Evolutionary conservation across 2,113 vertebrate genomes (phyloP).

Genomic region (Apodemus sylvaticus): DNA sequence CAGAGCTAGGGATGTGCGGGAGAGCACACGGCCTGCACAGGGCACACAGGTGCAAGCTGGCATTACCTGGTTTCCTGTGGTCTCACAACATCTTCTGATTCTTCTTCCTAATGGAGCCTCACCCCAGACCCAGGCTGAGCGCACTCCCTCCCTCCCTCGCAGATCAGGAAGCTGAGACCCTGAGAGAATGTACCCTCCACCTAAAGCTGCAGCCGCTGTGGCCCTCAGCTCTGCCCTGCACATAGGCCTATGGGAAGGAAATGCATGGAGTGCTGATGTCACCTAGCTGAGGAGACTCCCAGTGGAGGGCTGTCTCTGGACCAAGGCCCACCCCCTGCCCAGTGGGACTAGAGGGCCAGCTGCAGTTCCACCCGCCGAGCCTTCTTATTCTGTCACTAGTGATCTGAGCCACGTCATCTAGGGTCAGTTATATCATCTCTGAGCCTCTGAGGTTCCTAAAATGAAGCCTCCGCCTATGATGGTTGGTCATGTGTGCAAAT

Average conservation of each 20-base stretch:
- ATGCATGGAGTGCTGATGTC: not conserved
- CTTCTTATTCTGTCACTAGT: not conserved
- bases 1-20: not conserved
- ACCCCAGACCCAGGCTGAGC: not conserved
- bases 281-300: not conserved
- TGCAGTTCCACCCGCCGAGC: fast-evolving
- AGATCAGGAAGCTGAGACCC: not conserved
- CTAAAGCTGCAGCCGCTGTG: not conserved
- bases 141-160: not conserved
- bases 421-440: not conserved
- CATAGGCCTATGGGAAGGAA: not conserved
- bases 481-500: not conserved
- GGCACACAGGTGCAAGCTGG: not conserved
- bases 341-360: too few species aligned
- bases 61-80: not conserved
- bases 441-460: not conserved
- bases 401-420: not conserved
- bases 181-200: not conserved
- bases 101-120: not conserved
- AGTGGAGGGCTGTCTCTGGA: not conserved
- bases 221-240: not conserved
- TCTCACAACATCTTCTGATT: not conserved
- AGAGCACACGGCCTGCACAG: too few species aligned
- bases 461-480: too few species aligned
- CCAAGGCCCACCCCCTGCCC: fast-evolving